A percentile compares a stretch with the other conserved stretches of the same genome.
These are phyloP conservation scores for Catostylus mosaicus DNA, from an alignment of 30 jellyfish, hydroid and myxozoan species.

Conservation along the genomic window DNA sequence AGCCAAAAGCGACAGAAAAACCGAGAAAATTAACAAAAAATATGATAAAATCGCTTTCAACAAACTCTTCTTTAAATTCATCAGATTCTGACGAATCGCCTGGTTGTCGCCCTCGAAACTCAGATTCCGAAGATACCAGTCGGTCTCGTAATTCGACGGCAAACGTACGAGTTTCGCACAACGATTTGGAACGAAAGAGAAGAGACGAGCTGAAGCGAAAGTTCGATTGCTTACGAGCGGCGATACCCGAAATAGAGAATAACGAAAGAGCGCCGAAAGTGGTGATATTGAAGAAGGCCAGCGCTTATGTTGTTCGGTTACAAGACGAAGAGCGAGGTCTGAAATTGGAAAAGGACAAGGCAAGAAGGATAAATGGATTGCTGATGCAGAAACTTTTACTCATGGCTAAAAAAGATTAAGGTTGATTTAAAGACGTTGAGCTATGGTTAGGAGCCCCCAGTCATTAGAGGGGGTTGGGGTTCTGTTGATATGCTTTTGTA, in stretches of 20 bases:
- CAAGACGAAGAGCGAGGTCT: conserved; percentile 59
- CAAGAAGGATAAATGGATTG: conserved; percentile 43
- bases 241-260: conserved; percentile 75
- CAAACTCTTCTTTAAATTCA: conserved; percentile 30
- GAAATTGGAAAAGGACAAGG: conserved; percentile 53
- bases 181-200: conserved; percentile 83
- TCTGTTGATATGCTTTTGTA: neutral
- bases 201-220: conserved; percentile 86
- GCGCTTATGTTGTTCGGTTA: conserved; percentile 63
- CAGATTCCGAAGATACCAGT: conserved; percentile 10
- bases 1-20: conserved; percentile 8
- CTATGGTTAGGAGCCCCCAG: neutral
- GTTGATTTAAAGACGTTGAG: neutral
- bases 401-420: conserved; percentile 21
- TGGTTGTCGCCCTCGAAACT: conserved; percentile 5
- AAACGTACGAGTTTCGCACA: conserved; percentile 70
- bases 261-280: conserved; percentile 91
- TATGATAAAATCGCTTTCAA: neutral
- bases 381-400: conserved; percentile 55
- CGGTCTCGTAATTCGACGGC: conserved; percentile 36
- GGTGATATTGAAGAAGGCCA: conserved; percentile 77
- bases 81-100: conserved; percentile 60
- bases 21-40: conserved; percentile 11
- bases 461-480: neutral
- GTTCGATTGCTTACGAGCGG: conserved; percentile 84